phyloP scores from a whole-genome alignment of 2,113 vertebrate genomes.

The Colius striatus region DNA sequence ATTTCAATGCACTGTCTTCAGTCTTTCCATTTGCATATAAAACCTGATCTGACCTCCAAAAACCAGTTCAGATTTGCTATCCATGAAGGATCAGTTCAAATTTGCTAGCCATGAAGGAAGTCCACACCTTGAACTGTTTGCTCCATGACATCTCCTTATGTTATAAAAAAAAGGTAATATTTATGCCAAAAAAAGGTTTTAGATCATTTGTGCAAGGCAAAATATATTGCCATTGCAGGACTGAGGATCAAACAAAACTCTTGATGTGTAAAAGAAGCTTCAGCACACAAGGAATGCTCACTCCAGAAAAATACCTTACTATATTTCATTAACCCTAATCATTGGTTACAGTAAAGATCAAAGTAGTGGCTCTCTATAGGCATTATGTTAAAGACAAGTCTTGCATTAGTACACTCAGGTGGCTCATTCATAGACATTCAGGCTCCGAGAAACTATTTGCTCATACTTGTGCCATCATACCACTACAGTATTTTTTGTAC shows the following conservation, averaged over 20 bases:
- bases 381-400: background rate
- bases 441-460: slow-evolving; percentile 2
- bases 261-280: background rate
- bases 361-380: background rate
- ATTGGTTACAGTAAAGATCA: background rate
- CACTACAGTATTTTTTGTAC: background rate
- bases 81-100: background rate
- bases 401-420: background rate
- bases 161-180: background rate
- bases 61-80: background rate
- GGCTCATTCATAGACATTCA: background rate
- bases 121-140: background rate
- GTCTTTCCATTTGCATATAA: background rate
- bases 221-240: background rate
- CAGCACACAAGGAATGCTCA: background rate
- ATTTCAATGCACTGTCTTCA: background rate
- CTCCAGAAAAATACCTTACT: background rate
- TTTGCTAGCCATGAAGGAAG: background rate
- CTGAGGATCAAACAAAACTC: background rate
- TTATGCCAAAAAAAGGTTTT: background rate
- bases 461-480: background rate
- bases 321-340: background rate
- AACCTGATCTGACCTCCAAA: background rate
- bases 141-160: background rate
- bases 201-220: background rate